These are phyloP conservation scores for Gastrophryne carolinensis DNA, from an alignment of 2,797 vertebrate species.

Conservation along the genomic window DNA sequence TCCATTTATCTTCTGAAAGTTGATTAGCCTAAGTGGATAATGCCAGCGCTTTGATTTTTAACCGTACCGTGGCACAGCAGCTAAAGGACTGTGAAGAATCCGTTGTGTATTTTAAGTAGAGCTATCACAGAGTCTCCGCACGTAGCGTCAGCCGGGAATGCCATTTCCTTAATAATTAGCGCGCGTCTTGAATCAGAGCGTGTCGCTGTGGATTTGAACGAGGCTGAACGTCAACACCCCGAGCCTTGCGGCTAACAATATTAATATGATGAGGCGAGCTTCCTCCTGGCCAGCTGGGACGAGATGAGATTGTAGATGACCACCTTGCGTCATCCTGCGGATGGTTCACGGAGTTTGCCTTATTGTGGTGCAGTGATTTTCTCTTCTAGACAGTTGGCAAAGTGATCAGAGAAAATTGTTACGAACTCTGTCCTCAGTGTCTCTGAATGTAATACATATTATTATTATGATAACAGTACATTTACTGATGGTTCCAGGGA, in stretches of 20 bases:
- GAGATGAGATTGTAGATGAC: conserved; percentile 13
- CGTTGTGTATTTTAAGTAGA: conserved; percentile 38
- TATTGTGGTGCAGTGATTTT: conserved; percentile 7
- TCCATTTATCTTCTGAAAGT: conserved; percentile 40
- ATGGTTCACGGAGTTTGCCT: conserved; percentile 12
- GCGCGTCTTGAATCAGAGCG: conserved; percentile 15
- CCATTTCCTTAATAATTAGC: conserved; percentile 40
- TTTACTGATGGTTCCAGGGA: too few species aligned
- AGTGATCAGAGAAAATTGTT: conserved; percentile 30
- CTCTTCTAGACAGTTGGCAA: conserved; percentile 10
- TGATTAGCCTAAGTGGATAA: conserved; percentile 31
- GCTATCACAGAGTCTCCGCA: conserved; percentile 30
- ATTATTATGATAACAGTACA: not conserved
- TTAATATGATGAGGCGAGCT: not conserved
- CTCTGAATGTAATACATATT: not conserved
- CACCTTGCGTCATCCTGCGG: conserved; percentile 10
- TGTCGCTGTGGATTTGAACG: conserved; percentile 28
- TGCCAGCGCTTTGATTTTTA: conserved; percentile 35
- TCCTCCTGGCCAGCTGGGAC: not conserved
- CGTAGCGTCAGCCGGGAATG: conserved; percentile 29
- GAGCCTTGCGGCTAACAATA: not conserved
- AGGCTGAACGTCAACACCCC: conserved; percentile 8
- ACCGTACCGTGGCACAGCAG: conserved; percentile 1
- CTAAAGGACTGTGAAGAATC: conserved; percentile 7
- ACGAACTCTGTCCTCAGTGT: not conserved